These are phyloP conservation scores for Tychaedon coryphoeus DNA, from an alignment of 2,113 vertebrate species.

Conservation along the genomic window DNA sequence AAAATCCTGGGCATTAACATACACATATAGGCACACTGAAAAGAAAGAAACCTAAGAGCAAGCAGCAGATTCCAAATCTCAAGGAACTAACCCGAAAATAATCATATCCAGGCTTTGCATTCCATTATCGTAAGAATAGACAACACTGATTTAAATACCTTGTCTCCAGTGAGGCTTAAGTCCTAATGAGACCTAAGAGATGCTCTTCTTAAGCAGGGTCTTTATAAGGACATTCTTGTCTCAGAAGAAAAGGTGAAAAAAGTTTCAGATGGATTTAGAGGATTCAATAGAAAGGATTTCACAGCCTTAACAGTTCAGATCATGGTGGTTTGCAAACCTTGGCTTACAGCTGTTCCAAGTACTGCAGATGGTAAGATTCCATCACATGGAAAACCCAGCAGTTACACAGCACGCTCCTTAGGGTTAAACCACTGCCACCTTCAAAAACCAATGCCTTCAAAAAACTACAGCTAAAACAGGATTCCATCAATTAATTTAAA, in stretches of 20 bases:
- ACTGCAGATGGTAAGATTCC: fast-evolving
- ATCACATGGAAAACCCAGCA: fast-evolving
- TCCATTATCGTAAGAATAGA: background rate
- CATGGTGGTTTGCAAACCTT: background rate
- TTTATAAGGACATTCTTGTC: background rate
- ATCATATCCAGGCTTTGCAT: background rate
- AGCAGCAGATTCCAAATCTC: background rate
- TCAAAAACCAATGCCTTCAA: background rate
- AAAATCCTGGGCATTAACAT: background rate
- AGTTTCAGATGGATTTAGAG: background rate
- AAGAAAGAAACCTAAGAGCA: background rate
- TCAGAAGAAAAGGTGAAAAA: background rate
- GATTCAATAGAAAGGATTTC: slow-evolving; percentile 6
- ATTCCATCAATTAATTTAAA: background rate
- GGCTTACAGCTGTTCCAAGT: background rate
- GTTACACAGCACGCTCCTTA: background rate
- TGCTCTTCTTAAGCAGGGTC: background rate
- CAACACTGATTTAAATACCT: background rate
- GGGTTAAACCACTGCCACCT: background rate
- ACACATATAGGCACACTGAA: background rate
- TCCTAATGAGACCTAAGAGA: background rate
- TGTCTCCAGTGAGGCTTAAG: background rate
- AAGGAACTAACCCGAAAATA: background rate
- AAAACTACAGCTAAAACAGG: background rate
- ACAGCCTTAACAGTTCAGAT: background rate